Conservation (phyloP, 2,797 vertebrate species). For the Helostoma temminkii region DNA sequence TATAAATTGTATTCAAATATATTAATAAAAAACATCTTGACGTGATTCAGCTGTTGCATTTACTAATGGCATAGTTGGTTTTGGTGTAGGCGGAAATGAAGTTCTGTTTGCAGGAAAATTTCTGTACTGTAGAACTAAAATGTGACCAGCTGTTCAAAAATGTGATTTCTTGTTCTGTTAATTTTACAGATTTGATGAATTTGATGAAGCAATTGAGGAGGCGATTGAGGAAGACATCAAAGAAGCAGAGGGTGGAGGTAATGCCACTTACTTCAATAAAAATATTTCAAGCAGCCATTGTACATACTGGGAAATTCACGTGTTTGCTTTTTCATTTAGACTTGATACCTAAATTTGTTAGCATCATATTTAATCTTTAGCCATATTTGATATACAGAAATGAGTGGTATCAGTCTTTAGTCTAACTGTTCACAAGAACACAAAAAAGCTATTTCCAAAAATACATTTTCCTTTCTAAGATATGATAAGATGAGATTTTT, state of each 20-base stretch:
- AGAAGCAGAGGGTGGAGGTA: constrained; percentile 97
- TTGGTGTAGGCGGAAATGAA: background rate
- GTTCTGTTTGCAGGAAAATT: background rate
- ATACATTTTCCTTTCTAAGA: background rate
- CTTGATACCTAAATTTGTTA: background rate
- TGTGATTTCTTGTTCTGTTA: background rate
- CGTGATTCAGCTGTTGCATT: background rate
- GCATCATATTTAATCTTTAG: too few species aligned
- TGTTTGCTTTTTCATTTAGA: background rate
- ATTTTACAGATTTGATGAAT: constrained; percentile 93
- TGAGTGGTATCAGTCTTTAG: too few species aligned
- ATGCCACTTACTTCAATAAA: too few species aligned
- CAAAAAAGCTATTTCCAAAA: background rate
- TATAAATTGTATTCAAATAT: too few species aligned
- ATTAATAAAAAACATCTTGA: too few species aligned
- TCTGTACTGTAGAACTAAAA: background rate
- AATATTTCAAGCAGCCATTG: background rate
- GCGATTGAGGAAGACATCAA: constrained; percentile 98
- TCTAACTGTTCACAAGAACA: too few species aligned
- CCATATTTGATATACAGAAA: too few species aligned
- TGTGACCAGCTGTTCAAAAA: background rate
- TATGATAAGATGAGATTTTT: background rate
- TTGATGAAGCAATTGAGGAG: constrained; percentile 98
- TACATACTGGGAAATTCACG: too few species aligned
- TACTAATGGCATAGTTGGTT: background rate